A percentile compares a stretch with the other conserved stretches of the same genome.
These are phyloP conservation scores for Alectura lathami DNA, from an alignment of 2,113 vertebrate species.

Conservation along the genomic window DNA sequence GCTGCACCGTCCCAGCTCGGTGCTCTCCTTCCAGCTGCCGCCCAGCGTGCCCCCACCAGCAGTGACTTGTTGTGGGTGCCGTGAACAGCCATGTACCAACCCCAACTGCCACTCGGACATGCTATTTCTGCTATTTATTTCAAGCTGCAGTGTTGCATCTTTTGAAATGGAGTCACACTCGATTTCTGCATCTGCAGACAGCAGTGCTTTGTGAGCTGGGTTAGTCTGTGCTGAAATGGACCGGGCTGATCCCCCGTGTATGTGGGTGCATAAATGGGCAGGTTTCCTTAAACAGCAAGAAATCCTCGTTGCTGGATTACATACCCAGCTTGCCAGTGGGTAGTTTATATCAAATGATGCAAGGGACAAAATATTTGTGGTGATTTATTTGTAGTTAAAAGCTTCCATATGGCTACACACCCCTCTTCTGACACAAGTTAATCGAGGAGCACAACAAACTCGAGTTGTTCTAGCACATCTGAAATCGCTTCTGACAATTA, in stretches of 20 bases:
- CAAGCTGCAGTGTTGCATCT: neutral
- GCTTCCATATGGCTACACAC: neutral
- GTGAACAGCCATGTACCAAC: no score
- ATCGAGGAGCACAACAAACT: neutral
- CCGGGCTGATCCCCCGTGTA: rapidly evolving
- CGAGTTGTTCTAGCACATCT: neutral
- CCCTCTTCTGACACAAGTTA: neutral
- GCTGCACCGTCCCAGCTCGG: neutral
- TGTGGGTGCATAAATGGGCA: neutral
- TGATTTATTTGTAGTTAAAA: neutral
- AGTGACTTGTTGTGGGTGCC: rapidly evolving
- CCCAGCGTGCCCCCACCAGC: neutral
- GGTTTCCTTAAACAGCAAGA: neutral
- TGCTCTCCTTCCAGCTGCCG: rapidly evolving
- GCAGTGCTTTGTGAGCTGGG: rapidly evolving
- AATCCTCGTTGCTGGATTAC: neutral
- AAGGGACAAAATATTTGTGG: neutral
- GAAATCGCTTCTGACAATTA: neutral
- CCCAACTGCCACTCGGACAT: rapidly evolving
- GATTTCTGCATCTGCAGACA: neutral
- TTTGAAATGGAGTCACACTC: rapidly evolving
- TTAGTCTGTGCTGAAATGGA: neutral
- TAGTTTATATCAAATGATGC: neutral
- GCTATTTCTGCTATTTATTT: neutral
- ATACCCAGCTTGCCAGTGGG: neutral